Conservation (phyloP, 2,797 vertebrate genomes). For the Dicrostonyx torquatus region DNA sequence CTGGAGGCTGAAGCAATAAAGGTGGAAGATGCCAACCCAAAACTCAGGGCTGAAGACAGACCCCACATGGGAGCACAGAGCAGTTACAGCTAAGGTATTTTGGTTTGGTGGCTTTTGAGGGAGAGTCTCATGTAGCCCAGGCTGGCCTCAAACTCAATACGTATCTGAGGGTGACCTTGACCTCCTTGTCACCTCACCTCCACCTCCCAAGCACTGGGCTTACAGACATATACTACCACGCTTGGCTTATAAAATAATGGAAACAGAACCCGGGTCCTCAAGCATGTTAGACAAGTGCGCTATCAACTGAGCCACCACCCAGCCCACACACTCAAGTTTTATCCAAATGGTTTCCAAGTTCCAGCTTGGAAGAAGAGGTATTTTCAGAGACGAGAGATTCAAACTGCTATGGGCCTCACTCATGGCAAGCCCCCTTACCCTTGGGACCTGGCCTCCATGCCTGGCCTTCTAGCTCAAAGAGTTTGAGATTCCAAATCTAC, state of each 20-base stretch:
- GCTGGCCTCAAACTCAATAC: not conserved
- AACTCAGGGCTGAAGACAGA: not conserved
- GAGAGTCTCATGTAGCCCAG: not conserved
- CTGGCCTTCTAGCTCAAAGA: not conserved
- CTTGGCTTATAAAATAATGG: not conserved
- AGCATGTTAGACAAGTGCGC: not conserved
- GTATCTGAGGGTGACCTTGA: not conserved
- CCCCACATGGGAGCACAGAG: too few species aligned
- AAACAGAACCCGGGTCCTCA: not conserved
- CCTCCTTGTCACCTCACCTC: not conserved
- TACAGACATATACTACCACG: not conserved
- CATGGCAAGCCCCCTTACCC: not conserved
- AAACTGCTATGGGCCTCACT: not conserved
- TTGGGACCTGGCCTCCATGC: not conserved
- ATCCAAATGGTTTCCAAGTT: not conserved
- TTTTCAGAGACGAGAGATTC: not conserved
- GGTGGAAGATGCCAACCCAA: not conserved
- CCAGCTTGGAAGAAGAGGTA: accelerated
- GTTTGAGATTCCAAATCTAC: not conserved
- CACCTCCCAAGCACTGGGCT: not conserved
- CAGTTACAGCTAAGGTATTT: not conserved
- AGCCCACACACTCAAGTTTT: not conserved
- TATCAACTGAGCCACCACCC: too few species aligned
- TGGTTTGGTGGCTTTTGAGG: not conserved
- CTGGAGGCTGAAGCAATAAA: not conserved